Conservation (phyloP, 1,140 invertebrate species). For the Lutraria rhynchaena region DNA sequence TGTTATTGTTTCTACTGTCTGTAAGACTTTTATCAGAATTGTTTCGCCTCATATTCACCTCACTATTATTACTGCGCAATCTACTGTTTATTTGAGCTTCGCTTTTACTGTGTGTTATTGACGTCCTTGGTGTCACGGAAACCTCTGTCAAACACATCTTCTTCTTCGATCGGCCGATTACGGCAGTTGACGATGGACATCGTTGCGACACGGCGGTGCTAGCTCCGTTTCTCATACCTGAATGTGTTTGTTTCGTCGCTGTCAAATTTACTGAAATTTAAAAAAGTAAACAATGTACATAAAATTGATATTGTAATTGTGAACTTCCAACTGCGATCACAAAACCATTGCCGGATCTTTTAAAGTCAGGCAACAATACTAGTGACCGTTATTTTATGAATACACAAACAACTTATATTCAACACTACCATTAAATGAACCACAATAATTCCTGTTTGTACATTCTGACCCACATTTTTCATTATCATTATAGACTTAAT, state of each 20-base stretch:
- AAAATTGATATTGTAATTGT: no score
- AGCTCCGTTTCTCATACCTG: constrained; percentile 56
- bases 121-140: background rate
- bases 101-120: constrained; percentile 19
- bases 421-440: no score
- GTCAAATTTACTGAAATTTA: background rate
- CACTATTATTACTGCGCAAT: background rate
- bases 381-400: no score
- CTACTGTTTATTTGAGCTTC: background rate
- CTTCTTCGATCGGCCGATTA: background rate
- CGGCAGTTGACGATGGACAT: background rate
- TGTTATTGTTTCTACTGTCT: constrained; percentile 8
- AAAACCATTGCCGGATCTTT: no score
- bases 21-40: constrained; percentile 38
- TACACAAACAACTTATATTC: no score
- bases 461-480: no score
- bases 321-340: no score
- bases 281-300: no score
- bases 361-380: no score
- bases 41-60: constrained; percentile 15
- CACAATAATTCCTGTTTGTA: no score
- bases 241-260: constrained; percentile 50
- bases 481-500: no score
- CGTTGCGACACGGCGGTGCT: constrained; percentile 27
- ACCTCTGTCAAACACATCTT: constrained; percentile 11